Evolutionary conservation across 92 coral and sea anemone genomes (phyloP).

Genomic region (Epizoanthus illoricatus): DNA sequence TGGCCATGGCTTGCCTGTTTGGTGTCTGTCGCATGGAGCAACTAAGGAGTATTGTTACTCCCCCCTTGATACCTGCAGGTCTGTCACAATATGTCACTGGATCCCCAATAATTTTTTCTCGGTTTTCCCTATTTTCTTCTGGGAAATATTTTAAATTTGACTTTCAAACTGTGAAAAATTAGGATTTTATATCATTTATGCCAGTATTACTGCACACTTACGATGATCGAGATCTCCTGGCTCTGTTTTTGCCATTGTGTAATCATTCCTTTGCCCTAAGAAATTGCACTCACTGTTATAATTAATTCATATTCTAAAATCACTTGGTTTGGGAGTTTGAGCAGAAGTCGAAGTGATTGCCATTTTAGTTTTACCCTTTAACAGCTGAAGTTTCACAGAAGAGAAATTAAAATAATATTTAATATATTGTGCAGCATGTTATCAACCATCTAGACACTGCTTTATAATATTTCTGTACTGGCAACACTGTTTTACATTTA

Average conservation of each 20-base stretch:
- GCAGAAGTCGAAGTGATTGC: background rate
- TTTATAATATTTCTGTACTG: background rate
- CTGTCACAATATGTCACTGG: too few species aligned
- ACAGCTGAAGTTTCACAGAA: background rate
- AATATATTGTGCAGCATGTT: background rate
- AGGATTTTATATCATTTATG: too few species aligned
- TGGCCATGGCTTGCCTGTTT: too few species aligned
- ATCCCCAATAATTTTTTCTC: too few species aligned
- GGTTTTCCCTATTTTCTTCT: too few species aligned
- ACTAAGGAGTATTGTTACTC: too few species aligned
- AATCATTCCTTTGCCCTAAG: constrained; percentile 41
- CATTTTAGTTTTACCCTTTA: background rate
- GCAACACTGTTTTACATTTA: background rate
- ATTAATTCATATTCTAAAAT: background rate
- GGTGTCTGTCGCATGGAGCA: too few species aligned
- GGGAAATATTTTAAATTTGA: too few species aligned
- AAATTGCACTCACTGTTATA: constrained; percentile 33
- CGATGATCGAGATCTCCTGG: constrained; percentile 43
- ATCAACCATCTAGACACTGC: background rate
- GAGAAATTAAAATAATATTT: background rate
- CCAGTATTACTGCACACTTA: constrained; percentile 6
- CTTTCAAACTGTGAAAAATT: background rate
- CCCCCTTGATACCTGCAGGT: too few species aligned
- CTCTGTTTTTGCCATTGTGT: constrained; percentile 39
- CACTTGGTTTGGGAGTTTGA: background rate